Base-by-base conservation (phyloP, 2,797 vertebrate genomes). In the Sus cebifrons region DNA sequence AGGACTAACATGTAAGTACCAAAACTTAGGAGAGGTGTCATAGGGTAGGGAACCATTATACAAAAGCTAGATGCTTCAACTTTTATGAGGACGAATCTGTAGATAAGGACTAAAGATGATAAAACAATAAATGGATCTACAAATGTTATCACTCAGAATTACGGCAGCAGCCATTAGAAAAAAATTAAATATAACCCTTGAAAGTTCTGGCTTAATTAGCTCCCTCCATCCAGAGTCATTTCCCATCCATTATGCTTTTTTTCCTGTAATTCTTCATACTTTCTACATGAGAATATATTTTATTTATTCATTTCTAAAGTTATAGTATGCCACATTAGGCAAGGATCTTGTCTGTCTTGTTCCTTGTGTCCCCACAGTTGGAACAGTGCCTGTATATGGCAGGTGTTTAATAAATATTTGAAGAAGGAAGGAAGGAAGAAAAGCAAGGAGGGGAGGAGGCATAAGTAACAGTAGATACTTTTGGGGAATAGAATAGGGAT, bases 221-320 rank as follows among this genome's bases (percentile, higher is more conserved):
- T 89, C n/a, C 21, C 7, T 78, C 29, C 17, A 79, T 25, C n/a
- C 75, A 62, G 1, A 14, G 15, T 62, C 32, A 60, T 9, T 25
- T 90, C 52, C 1, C n/a, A 32, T 14, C 20, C 40, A 56, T 77
- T 86, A 71, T 20, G 9, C 3, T 29, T 56, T n/a, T 44, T 27
- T 82, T 94, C 16, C 74, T 86, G 3, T 73, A 83, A 73, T 6
- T 82, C 7, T 83, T 87, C 77, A 73, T 54, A 36, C 12, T 58
- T 86, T 92, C 62, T 44, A 74, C 64, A 58, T 70, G 29, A 15
- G 74, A 74, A 40, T 74, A 67, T n/a, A 40, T 54, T 91, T 78
- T 67, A 88, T 70, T 87, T 73, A 3, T 32, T 93, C 77, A 89
- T 96, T 73, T 87, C 56, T 67, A 91, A 93, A 88, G 20, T 93